Evolutionary conservation across 2,888 invertebrate genomes (phyloP).

Genomic region (Drosophila pullipes): DNA sequence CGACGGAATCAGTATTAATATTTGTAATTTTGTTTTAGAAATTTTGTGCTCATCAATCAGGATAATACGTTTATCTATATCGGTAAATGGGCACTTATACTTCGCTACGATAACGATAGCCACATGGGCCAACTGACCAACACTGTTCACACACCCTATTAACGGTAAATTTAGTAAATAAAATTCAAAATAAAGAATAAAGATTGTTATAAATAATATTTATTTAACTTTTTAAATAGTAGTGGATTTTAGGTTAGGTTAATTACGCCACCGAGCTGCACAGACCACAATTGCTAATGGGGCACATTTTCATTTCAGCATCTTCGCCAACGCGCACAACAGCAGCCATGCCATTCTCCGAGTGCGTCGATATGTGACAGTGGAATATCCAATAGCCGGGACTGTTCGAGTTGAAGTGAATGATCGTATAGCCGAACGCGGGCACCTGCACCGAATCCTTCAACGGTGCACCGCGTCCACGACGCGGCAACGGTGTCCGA

Average conservation of each 20-base stretch:
- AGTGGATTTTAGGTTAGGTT: not conserved
- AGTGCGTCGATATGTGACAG: slow-evolving; percentile 82
- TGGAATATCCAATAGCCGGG: slow-evolving; percentile 84
- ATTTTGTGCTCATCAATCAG: not conserved
- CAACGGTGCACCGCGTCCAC: slow-evolving; percentile 72
- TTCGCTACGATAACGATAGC: not conserved
- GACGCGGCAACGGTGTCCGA: slow-evolving; percentile 71
- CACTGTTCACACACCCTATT: not conserved
- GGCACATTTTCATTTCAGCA: slow-evolving; percentile 82
- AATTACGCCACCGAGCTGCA: slow-evolving; percentile 73
- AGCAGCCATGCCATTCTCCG: slow-evolving; percentile 82
- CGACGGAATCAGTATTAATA: slow-evolving; percentile 47
- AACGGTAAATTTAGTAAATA: slow-evolving; percentile 10
- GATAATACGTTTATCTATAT: slow-evolving; percentile 15
- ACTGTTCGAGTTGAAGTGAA: slow-evolving; percentile 79
- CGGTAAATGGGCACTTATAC: not conserved
- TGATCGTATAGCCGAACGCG: slow-evolving; percentile 81
- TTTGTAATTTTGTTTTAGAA: not conserved
- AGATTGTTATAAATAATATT: not conserved
- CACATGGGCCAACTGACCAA: not conserved
- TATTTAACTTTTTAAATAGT: not conserved
- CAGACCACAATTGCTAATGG: slow-evolving; percentile 82
- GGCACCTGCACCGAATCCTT: slow-evolving; percentile 83
- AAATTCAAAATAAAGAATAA: not conserved
- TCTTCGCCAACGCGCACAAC: slow-evolving; percentile 81